Evolutionary conservation across 2,113 vertebrate genomes (phyloP).

Genomic region (Ptilonorhynchus violaceus): DNA sequence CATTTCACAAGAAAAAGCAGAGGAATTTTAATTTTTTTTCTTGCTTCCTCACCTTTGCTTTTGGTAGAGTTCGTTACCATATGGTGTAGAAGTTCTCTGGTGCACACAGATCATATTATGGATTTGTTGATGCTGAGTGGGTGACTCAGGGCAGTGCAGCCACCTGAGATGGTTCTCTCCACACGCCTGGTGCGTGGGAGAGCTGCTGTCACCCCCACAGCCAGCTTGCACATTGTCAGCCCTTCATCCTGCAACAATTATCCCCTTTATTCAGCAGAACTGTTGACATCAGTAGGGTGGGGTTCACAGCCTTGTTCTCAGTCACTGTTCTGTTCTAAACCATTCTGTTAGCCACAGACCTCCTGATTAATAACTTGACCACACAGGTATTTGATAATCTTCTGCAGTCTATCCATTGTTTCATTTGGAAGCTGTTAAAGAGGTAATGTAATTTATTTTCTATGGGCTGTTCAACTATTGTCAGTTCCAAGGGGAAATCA

Average conservation of each 20-base stretch:
- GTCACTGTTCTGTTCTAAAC: background rate
- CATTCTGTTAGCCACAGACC: background rate
- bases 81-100: background rate
- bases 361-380: background rate
- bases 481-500: background rate
- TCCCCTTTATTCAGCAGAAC: background rate
- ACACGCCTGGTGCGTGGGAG: accelerated
- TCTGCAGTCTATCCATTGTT: background rate
- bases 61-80: background rate
- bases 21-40: background rate
- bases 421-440: background rate
- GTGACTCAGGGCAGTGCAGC: background rate
- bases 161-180: background rate
- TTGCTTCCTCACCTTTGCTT: background rate
- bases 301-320: background rate
- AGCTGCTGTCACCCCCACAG: background rate
- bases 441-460: background rate
- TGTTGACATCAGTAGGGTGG: background rate
- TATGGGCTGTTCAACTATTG: background rate
- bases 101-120: background rate
- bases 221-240: background rate
- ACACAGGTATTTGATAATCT: background rate
- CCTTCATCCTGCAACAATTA: background rate
- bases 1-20: slow-evolving; percentile 7
- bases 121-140: background rate